These are phyloP conservation scores for Rallus crepitans DNA, from an alignment of 2,797 vertebrate species.

Conservation along the genomic window DNA sequence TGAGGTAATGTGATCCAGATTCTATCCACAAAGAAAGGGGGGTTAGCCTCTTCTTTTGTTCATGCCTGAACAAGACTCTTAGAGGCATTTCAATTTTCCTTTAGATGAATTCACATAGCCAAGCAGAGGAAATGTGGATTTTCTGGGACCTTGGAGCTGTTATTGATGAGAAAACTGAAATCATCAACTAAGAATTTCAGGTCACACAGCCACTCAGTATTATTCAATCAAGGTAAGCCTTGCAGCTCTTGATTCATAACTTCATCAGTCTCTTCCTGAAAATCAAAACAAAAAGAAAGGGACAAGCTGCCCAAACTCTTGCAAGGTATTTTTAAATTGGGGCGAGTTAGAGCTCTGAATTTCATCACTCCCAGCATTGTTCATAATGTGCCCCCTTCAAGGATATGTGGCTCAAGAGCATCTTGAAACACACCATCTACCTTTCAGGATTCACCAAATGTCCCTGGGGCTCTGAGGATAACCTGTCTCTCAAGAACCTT, in stretches of 20 bases:
- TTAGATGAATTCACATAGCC: not conserved
- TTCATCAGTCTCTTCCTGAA: not conserved
- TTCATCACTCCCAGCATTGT: rapidly evolving
- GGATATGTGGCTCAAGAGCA: not conserved
- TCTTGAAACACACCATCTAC: not conserved
- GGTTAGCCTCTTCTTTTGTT: not conserved
- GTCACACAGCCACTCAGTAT: not conserved
- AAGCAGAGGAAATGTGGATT: not conserved
- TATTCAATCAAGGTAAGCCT: not conserved
- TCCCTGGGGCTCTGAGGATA: not conserved
- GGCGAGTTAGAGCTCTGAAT: not conserved
- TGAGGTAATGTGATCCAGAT: not conserved
- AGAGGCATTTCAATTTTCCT: not conserved
- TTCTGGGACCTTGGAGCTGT: not conserved
- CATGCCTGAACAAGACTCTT: not conserved
- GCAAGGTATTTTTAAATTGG: not conserved
- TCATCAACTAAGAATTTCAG: not conserved
- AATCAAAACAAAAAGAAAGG: not conserved
- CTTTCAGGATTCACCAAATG: not conserved
- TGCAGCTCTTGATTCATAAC: not conserved
- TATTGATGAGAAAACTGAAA: not conserved
- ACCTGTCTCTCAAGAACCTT: not conserved
- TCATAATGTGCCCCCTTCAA: not conserved
- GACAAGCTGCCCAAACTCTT: not conserved
- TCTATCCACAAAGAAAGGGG: not conserved